phyloP scores from a whole-genome alignment of 2,888 invertebrate species.

The Caenorhabditis sp. region DNA sequence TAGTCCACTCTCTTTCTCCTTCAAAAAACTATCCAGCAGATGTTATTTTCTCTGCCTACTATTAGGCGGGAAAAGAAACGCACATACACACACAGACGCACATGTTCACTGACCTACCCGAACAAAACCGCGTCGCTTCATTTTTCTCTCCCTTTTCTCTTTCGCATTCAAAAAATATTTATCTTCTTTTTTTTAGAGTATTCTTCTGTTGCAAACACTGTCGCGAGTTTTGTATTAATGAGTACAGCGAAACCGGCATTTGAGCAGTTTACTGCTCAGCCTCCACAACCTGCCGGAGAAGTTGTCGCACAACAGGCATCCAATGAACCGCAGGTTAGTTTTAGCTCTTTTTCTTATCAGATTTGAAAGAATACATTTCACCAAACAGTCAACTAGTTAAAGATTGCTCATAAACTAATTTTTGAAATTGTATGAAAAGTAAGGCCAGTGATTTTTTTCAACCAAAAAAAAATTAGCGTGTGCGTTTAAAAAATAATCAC shows the following conservation, averaged over 20 bases:
- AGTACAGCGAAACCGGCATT: constrained; percentile 35
- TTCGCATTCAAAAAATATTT: background rate
- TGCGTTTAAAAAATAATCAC: no score
- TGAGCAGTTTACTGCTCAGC: constrained; percentile 53
- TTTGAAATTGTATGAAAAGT: no score
- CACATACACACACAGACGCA: background rate
- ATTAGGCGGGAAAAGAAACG: background rate
- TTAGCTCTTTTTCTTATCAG: background rate
- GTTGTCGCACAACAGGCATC: constrained; percentile 24
- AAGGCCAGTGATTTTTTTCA: no score
- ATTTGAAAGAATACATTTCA: background rate
- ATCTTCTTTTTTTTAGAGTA: background rate
- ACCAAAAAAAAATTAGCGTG: no score
- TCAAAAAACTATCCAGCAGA: no score
- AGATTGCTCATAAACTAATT: no score
- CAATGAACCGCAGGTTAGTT: constrained; percentile 15
- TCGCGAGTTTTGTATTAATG: background rate
- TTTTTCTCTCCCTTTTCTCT: background rate
- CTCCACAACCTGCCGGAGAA: constrained; percentile 50
- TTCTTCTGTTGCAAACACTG: background rate
- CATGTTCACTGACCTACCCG: background rate
- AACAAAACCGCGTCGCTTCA: background rate
- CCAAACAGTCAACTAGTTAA: no score
- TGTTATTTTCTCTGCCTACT: background rate
- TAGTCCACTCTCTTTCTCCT: no score